Evolutionary conservation across 2,797 vertebrate species (phyloP), one percentile per base, ranked within the genome.

Genomic region (Chlorospingus flavigularis): DNA sequence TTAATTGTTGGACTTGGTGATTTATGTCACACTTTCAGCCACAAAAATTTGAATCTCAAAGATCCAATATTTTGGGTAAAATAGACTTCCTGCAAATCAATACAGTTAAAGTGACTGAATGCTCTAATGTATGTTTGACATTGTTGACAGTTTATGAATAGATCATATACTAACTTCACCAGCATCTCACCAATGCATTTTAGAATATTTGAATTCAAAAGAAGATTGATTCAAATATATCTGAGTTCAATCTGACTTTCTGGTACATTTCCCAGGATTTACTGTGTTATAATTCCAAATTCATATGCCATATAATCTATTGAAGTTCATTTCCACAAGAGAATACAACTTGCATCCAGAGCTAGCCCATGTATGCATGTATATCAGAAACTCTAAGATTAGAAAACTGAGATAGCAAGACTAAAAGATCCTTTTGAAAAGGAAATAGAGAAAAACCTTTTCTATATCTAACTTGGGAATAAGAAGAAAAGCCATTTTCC

Each of bases 1-100:
- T 90, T 96, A 96, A 97, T 96, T 97, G 91, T 95, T 94, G 37
- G 53, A 39, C 73, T 86, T 58, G 42, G 40, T 91, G 96, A 96
- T 96, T 96, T 95, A 93, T 95, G 33, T 78, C 89, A 96, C 25
- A 53, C 67, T 84, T 93, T 16, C 68, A 94, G 19, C 58, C 75
- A 89, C 68, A 62, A 94, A 91, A 91, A 96, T 90, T 89, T 94
- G 91, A 95, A 96, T 95, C 91, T 88, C 81, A 83, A 78, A 92
- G 90, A 95, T 62, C 70, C 72, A 72, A 66, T 94, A 92, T 91
- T 95, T 96, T 58, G 89, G 72, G 58, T 88, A 55, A 84, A 93
- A 94, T 83, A 88, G 89, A 82, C 65, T 92, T 87, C 77, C 81
- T 91, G 91, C 89, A 91, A 87, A 95, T 96, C 91, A 89, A 83